phyloP scores from a whole-genome alignment of 2,888 invertebrate genomes.

The Xanthia icteritia region DNA sequence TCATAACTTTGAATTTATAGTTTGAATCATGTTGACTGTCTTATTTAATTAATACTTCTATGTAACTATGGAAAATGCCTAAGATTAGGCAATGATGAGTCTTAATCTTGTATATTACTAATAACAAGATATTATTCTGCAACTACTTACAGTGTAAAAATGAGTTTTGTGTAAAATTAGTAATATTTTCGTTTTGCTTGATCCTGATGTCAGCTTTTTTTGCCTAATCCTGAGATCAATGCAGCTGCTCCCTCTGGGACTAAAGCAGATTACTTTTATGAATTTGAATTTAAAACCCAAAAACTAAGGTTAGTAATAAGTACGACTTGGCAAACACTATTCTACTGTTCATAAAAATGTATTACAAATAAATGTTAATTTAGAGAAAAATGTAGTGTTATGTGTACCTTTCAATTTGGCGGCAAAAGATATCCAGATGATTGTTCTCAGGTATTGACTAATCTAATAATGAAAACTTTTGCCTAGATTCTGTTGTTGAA shows the following conservation, averaged over 20 bases:
- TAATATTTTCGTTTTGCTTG: too few relatives aligned
- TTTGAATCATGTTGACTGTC: too few relatives aligned
- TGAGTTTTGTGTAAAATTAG: too few relatives aligned
- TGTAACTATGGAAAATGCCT: too few relatives aligned
- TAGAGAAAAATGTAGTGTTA: background rate
- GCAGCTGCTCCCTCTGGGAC: background rate
- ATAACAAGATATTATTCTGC: too few relatives aligned
- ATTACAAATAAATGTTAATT: background rate
- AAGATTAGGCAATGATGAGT: too few relatives aligned
- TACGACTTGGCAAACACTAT: background rate
- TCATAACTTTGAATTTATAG: too few relatives aligned
- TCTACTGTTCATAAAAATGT: background rate
- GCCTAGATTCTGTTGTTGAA: slow-evolving; percentile 2
- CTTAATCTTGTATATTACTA: too few relatives aligned
- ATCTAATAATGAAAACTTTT: background rate
- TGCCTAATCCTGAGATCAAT: too few relatives aligned
- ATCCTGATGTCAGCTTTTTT: too few relatives aligned
- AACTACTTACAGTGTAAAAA: too few relatives aligned
- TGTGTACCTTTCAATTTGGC: slow-evolving; percentile 36
- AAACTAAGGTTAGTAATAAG: background rate
- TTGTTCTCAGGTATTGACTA: slow-evolving; percentile 34
- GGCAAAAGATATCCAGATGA: slow-evolving; percentile 47
- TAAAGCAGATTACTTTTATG: background rate
- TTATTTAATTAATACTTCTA: too few relatives aligned
- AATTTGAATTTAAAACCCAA: background rate